These are phyloP conservation scores for Cosmopolites sordidus DNA, from an alignment of 2,888 invertebrate species.

Conservation along the genomic window DNA sequence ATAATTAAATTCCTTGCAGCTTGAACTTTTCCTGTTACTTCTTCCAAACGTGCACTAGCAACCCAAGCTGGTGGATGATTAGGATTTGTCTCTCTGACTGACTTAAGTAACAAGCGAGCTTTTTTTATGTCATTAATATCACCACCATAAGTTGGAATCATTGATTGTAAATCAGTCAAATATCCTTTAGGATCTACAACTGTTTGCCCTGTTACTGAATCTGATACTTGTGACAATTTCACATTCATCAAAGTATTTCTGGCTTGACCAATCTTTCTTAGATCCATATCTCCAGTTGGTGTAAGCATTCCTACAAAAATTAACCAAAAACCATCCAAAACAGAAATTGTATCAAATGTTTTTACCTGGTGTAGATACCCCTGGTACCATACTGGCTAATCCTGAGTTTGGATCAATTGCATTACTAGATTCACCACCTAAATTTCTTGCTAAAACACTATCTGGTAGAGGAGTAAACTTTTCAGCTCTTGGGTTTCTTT, in stretches of 20 bases:
- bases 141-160: conserved; percentile 98
- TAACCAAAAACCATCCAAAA: not conserved
- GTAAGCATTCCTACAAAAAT: conserved; percentile 64
- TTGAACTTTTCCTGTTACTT: conserved; percentile 95
- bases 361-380: conserved; percentile 71
- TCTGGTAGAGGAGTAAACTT: conserved; percentile 98
- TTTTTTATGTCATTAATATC: conserved; percentile 98
- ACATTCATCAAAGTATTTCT: conserved; percentile 99
- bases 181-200: conserved; percentile 99
- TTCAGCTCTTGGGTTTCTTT: conserved; percentile 90
- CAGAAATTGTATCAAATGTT: not conserved
- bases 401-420: conserved; percentile 84
- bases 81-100: conserved; percentile 96
- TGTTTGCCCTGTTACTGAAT: conserved; percentile 98
- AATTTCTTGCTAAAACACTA: conserved; percentile 82
- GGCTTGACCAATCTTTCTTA: conserved; percentile 98
- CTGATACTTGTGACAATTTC: conserved; percentile 90
- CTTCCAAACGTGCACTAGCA: conserved; percentile 95
- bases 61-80: conserved; percentile 99
- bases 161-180: conserved; percentile 97
- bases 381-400: conserved; percentile 81
- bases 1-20: conserved; percentile 95
- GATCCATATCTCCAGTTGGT: conserved; percentile 88
- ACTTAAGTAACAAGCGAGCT: conserved; percentile 89
- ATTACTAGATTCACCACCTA: conserved; percentile 74